Conservation (phyloP, 2,888 invertebrate species). For the Tetramorium bicarinatum region DNA sequence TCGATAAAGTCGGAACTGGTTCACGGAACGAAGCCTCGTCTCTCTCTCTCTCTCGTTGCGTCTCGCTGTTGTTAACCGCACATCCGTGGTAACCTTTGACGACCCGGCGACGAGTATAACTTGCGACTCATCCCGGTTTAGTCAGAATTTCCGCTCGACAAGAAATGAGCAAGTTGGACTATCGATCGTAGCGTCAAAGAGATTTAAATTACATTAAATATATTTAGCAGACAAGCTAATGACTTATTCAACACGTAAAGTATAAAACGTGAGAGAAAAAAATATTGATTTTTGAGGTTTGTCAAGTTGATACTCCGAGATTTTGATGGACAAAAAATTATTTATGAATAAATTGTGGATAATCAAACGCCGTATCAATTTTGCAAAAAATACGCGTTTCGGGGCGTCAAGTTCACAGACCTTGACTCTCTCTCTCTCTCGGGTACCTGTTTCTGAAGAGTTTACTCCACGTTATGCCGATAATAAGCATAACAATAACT, state of each 20-base stretch:
- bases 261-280: neutral
- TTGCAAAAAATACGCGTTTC: no score
- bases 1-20: conserved; percentile 58
- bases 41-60: neutral
- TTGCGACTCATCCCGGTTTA: conserved; percentile 13
- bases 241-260: neutral
- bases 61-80: conserved; percentile 38
- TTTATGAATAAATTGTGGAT: no score
- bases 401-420: neutral
- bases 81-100: conserved; percentile 55
- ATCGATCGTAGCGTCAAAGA: neutral
- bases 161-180: neutral
- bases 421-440: neutral
- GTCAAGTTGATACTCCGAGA: no score
- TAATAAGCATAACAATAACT: neutral
- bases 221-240: neutral
- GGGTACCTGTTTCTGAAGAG: neutral
- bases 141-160: conserved; percentile 23
- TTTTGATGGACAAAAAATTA: no score
- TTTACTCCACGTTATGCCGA: neutral
- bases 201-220: neutral
- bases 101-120: conserved; percentile 14
- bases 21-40: conserved; percentile 42
- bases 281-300: no score
- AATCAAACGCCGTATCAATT: no score